Evolutionary conservation across 2,113 vertebrate species (phyloP).

Genomic region (Alouatta palliata): DNA sequence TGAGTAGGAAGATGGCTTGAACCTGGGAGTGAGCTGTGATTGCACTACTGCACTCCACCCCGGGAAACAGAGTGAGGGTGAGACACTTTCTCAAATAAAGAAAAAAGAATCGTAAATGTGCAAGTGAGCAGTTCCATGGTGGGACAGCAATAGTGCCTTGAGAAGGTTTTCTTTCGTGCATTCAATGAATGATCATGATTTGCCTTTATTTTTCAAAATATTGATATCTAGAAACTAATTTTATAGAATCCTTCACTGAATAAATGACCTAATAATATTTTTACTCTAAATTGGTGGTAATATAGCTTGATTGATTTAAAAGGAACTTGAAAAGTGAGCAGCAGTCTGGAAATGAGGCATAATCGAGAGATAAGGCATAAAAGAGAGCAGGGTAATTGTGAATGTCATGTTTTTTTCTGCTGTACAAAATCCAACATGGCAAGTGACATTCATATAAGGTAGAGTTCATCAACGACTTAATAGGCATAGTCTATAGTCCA

Average conservation of each 20-base stretch:
- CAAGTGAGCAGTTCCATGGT: accelerated
- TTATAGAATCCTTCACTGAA: not conserved
- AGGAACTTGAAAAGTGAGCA: not conserved
- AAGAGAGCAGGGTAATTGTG: not conserved
- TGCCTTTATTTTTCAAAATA: not conserved
- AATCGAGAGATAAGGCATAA: no score
- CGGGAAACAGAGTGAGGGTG: no score
- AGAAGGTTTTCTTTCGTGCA: not conserved
- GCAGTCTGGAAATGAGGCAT: no score
- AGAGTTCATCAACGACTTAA: not conserved
- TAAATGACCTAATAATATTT: not conserved
- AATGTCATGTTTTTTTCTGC: not conserved
- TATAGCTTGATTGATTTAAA: conserved; percentile 7
- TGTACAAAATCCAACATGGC: not conserved
- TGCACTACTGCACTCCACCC: no score
- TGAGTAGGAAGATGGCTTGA: no score
- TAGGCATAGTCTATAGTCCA: accelerated
- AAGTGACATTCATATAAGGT: not conserved
- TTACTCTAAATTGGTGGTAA: not conserved
- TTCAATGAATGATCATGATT: not conserved
- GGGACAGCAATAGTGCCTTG: accelerated
- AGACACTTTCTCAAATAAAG: no score
- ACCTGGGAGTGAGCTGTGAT: no score
- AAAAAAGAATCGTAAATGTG: no score
- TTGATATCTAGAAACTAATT: not conserved